Evolutionary conservation across 2,888 invertebrate genomes (phyloP).

Genomic region (Chloromyia formosa): DNA sequence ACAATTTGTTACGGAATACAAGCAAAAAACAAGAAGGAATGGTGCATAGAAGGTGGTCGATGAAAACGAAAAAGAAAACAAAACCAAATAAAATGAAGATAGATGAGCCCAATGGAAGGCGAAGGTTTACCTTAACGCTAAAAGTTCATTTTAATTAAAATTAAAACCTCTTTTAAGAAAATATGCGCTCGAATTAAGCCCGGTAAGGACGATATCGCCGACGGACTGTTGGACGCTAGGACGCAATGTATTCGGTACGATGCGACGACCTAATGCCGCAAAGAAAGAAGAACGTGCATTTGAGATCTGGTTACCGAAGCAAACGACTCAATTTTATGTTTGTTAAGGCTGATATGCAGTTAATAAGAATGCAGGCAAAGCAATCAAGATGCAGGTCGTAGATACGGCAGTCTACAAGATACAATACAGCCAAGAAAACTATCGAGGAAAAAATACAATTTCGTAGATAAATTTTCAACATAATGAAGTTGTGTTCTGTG

Average conservation of each 20-base stretch:
- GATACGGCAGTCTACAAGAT: background rate
- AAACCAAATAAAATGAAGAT: slow-evolving; percentile 48
- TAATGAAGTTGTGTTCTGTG: slow-evolving; percentile 41
- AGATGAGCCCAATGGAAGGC: slow-evolving; percentile 46
- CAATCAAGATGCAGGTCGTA: background rate
- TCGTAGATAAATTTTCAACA: slow-evolving; percentile 46
- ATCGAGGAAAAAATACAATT: slow-evolving; percentile 48
- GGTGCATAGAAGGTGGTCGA: slow-evolving; percentile 5
- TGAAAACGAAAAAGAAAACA: slow-evolving; percentile 22
- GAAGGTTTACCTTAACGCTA: slow-evolving; percentile 47
- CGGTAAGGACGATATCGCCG: slow-evolving; percentile 23
- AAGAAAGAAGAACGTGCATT: slow-evolving; percentile 17
- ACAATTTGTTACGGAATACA: slow-evolving; percentile 20
- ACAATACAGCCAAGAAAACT: slow-evolving; percentile 33
- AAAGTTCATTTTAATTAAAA: slow-evolving; percentile 51
- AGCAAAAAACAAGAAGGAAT: slow-evolving; percentile 4
- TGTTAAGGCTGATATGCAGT: slow-evolving; percentile 13
- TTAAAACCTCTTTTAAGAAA: slow-evolving; percentile 50
- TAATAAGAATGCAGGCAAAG: slow-evolving; percentile 22
- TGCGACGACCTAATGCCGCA: no score
- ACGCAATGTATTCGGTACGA: slow-evolving; percentile 17
- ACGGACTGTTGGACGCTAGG: background rate
- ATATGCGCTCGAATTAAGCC: slow-evolving; percentile 49
- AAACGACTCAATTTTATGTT: slow-evolving; percentile 13
- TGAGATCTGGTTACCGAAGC: slow-evolving; percentile 1